These are phyloP conservation scores for Sinodicranocentrus sp. DNA, from an alignment of 2,888 invertebrate genomes.

Conservation along the genomic window DNA sequence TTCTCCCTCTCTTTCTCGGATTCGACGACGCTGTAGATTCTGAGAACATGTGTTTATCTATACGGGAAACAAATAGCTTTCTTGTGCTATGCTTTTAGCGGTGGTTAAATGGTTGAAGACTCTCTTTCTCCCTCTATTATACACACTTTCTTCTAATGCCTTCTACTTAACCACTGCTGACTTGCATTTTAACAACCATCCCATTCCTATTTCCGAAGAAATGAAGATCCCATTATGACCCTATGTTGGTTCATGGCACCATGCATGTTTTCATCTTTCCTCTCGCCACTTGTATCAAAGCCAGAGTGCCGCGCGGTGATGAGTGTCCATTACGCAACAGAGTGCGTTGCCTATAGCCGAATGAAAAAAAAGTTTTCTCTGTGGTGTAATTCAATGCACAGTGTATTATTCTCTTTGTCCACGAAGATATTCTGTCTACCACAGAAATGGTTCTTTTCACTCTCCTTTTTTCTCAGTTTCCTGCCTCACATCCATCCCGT, in stretches of 20 bases:
- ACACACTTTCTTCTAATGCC: conserved; percentile 58
- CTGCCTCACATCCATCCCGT: no score
- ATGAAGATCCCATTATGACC: conserved; percentile 62
- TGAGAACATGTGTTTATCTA: no score
- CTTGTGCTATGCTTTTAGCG: conserved; percentile 50
- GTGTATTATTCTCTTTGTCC: no score
- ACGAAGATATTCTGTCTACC: no score
- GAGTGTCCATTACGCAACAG: conserved; percentile 41
- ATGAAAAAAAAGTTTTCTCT: no score
- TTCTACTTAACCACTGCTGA: conserved; percentile 63
- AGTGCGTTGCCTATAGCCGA: no score
- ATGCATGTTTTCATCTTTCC: background rate
- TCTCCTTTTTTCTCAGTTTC: no score
- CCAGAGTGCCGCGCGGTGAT: conserved; percentile 34
- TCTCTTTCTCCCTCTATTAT: conserved; percentile 36
- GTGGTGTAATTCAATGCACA: no score
- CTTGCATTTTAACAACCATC: conserved; percentile 62
- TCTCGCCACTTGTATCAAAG: background rate
- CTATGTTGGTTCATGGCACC: conserved; percentile 10
- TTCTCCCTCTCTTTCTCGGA: background rate
- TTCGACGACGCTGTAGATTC: no score
- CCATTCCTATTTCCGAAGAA: conserved; percentile 46
- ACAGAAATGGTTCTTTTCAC: no score
- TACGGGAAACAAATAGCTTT: background rate
- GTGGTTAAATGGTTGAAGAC: conserved; percentile 45